phyloP scores from a whole-genome alignment of 2,113 vertebrate species.

The Dolichallabes microphthalmus region DNA sequence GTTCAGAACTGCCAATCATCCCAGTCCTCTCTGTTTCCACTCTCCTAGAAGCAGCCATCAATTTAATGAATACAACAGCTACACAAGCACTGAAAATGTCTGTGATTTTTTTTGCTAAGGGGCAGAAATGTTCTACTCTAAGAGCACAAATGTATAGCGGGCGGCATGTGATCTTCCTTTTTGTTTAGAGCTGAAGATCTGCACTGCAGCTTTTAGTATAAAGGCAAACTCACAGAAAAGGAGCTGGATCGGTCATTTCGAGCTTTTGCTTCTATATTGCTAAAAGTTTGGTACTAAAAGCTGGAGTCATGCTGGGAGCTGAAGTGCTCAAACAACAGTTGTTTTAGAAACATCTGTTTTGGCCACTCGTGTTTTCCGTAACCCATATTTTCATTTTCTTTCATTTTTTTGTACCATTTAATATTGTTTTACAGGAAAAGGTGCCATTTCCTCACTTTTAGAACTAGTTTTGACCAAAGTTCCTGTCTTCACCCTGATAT shows the following conservation, averaged over 20 bases:
- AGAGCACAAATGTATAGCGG: background rate
- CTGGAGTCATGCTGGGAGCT: background rate
- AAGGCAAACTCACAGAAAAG: background rate
- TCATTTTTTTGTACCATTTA: background rate
- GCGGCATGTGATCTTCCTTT: background rate
- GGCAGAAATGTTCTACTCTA: background rate
- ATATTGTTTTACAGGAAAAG: background rate
- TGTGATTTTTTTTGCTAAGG: background rate
- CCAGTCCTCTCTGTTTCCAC: constrained; percentile 77
- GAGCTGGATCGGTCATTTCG: background rate
- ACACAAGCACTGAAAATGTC: background rate
- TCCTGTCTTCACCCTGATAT: background rate
- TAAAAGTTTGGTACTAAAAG: background rate
- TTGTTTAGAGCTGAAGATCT: constrained; percentile 4
- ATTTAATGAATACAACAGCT: constrained; percentile 42
- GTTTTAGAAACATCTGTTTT: background rate
- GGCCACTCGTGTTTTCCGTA: background rate
- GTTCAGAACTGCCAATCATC: constrained; percentile 75
- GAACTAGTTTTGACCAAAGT: background rate
- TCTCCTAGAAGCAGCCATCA: constrained; percentile 84
- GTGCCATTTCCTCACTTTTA: background rate
- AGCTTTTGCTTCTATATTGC: background rate
- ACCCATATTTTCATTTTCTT: background rate
- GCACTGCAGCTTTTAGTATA: background rate
- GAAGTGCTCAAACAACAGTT: background rate